Base-by-base conservation (phyloP, 2,888 invertebrate genomes). In the Meiosimyza decipiens region DNA sequence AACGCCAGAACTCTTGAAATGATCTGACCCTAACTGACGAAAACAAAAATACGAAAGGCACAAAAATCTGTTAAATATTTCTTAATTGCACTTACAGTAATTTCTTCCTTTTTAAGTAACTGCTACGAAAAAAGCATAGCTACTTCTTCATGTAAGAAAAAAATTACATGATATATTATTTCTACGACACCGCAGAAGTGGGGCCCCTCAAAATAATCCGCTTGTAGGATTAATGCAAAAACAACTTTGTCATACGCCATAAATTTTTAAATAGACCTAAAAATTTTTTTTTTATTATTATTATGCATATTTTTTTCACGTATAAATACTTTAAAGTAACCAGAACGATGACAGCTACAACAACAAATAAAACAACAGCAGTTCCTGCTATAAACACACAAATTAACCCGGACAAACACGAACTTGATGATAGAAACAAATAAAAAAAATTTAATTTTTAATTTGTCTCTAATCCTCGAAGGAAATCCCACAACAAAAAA, bases 231-330 rank as follows among this genome's bases (percentile, higher is more conserved):
- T 64, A 64, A 64, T 28, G 13, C 13, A 49, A 52, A 52, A 50
- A 60, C 22, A 28, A 60, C 7, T 1, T 18, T 28, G 40, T 63
- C n/a, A 60, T 9, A 15, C 12, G 15, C 51, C 18, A 64, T 64
- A 64, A 64, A 64, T 64, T 64, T 51, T 64, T 64, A 64, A 64
- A 64, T 64, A 64, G 51, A 33, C 60, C 33, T 40, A 62, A 40
- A 40, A 40, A 0, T 40, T 40, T 40, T 62, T 62, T 62, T 62
- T 64, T 51, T 50, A 22, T 51, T 51, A 28, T 15, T 64, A 18
- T 15, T 18, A 18, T 60, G 7, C 33, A 22, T 60, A 15, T 22
- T 33, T 18, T 33, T 28, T 3, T 6, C 6, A 33, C 33, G 60
- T 62, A 33, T 62, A 62, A 62, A 62, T 62, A 62, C 60, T 62